A percentile compares a stretch with the other conserved stretches of the same genome.
These are phyloP conservation scores for Brienomyrus brachyistius DNA, from an alignment of 2,113 vertebrate species.

Conservation along the genomic window DNA sequence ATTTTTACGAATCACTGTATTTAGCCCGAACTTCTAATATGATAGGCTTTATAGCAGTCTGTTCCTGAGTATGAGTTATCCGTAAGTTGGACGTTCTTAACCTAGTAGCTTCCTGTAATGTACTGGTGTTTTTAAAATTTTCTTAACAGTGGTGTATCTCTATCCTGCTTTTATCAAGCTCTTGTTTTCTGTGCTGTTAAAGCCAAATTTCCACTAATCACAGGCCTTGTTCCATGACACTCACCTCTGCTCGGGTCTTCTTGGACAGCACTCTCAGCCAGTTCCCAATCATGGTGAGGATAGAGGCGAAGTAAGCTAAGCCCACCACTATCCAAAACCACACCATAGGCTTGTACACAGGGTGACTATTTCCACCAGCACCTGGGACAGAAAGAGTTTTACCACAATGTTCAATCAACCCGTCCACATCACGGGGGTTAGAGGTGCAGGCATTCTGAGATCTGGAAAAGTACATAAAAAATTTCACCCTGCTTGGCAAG, in stretches of 20 bases:
- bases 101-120: not conserved
- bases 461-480: not conserved
- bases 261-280: conserved; percentile 78
- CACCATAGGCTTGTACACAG: conserved; percentile 76
- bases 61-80: not conserved
- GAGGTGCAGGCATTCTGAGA: not conserved
- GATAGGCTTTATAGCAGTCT: not conserved
- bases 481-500: not conserved
- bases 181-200: not conserved
- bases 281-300: conserved; percentile 85
- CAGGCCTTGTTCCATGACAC: not conserved
- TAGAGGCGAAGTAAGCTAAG: conserved; percentile 85
- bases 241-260: conserved; percentile 79
- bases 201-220: not conserved
- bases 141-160: not conserved
- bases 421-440: not conserved
- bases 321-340: conserved; percentile 87
- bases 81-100: not conserved
- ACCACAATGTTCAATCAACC: not conserved
- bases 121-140: not conserved
- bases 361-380: conserved; percentile 35
- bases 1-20: not conserved
- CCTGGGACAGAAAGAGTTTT: conserved; percentile 31
- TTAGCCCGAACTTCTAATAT: not conserved
- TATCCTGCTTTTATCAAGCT: not conserved